A percentile compares a stretch with the other conserved stretches of the same genome.
These are phyloP conservation scores for Fragum fragum DNA, from an alignment of 2,888 invertebrate species.

Conservation along the genomic window DNA sequence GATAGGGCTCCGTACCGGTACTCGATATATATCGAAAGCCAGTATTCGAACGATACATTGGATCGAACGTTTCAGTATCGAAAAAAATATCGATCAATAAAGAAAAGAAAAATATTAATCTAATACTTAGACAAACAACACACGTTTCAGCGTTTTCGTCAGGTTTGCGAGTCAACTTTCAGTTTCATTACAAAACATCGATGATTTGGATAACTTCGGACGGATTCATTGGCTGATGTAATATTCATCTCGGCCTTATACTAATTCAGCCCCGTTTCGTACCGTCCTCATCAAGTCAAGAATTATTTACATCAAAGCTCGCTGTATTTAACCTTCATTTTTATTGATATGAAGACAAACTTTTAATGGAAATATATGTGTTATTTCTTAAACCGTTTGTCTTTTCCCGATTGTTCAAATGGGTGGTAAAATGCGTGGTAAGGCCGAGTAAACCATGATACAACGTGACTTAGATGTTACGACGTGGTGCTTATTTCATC, in stretches of 20 bases:
- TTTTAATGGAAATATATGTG: not conserved
- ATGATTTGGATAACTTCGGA: not conserved
- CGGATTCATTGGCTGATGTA: not conserved
- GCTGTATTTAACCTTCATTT: not conserved
- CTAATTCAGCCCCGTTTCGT: not conserved
- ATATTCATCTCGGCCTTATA: not conserved
- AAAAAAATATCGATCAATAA: not conserved
- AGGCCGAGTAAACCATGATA: not conserved
- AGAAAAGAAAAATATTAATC: not conserved
- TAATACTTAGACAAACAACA: not conserved
- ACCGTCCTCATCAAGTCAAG: not conserved
- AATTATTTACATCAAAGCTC: not conserved
- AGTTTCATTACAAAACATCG: not conserved
- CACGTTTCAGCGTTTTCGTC: not conserved
- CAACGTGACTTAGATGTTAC: not conserved
- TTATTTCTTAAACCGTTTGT: not conserved
- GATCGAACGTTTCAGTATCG: not conserved
- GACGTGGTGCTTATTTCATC: not conserved
- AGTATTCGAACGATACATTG: not conserved
- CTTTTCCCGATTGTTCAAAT: not conserved
- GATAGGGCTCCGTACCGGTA: conserved; percentile 6
- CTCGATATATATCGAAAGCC: conserved; percentile 3
- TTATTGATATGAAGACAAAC: not conserved
- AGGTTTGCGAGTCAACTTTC: not conserved
- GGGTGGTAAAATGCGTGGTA: not conserved